A percentile compares a stretch with the other conserved stretches of the same genome.
Evolutionary conservation across 2,113 vertebrate genomes (phyloP).

Genomic region (Gallinago jamesoni): DNA sequence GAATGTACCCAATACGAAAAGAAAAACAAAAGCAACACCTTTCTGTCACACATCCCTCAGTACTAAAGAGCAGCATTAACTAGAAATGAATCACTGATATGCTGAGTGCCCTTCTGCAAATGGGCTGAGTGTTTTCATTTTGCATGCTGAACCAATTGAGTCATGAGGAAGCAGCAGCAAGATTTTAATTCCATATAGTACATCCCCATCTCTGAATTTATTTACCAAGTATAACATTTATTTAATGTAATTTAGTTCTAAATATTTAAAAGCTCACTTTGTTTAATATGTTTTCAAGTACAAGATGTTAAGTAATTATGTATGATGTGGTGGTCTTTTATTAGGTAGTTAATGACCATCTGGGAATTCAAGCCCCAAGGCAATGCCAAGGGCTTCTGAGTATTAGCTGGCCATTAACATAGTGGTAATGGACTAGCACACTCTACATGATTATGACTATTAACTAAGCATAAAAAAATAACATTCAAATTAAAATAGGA

Average conservation of each 20-base stretch:
- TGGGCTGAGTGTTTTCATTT: conserved; percentile 33
- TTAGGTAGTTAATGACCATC: conserved; percentile 75
- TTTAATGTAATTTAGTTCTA: conserved; percentile 75
- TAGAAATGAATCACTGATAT: conserved; percentile 9
- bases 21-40: neutral
- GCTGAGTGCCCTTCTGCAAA: conserved; percentile 25
- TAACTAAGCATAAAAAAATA: conserved; percentile 65
- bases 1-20: neutral
- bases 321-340: conserved; percentile 77
- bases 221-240: conserved; percentile 76
- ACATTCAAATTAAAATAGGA: conserved; percentile 58
- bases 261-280: conserved; percentile 78
- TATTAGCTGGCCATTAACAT: conserved; percentile 69
- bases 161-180: conserved; percentile 10
- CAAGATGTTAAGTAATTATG: conserved; percentile 76
- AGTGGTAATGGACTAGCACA: conserved; percentile 67
- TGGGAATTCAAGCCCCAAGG: conserved; percentile 73
- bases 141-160: conserved; percentile 1
- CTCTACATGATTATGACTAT: conserved; percentile 68
- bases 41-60: neutral
- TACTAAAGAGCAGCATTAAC: neutral
- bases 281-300: conserved; percentile 76
- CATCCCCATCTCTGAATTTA: conserved; percentile 66
- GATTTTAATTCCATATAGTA: conserved; percentile 72
- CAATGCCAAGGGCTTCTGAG: conserved; percentile 66